phyloP scores from a whole-genome alignment of 2,888 invertebrate species.

The Lasiommata megera region DNA sequence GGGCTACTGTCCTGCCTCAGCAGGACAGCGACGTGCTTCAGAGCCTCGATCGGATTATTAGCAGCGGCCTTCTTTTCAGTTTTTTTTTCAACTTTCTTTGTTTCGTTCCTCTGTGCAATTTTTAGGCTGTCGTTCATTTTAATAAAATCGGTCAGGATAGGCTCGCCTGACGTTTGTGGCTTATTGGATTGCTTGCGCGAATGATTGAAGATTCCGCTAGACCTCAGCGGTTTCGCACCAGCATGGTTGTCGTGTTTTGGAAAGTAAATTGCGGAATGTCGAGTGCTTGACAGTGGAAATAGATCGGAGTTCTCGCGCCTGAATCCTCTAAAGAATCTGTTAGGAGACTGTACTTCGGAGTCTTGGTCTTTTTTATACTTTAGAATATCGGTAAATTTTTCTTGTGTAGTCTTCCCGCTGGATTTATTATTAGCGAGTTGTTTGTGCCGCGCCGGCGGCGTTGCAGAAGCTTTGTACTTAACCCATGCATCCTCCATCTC shows the following conservation, averaged over 20 bases:
- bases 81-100: slow-evolving; percentile 58
- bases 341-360: slow-evolving; percentile 85
- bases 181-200: slow-evolving; percentile 82
- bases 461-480: slow-evolving; percentile 68
- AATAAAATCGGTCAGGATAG: slow-evolving; percentile 86
- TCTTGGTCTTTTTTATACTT: slow-evolving; percentile 87
- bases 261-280: slow-evolving; percentile 87
- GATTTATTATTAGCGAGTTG: slow-evolving; percentile 63
- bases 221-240: slow-evolving; percentile 77
- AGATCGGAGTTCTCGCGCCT: slow-evolving; percentile 92
- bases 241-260: slow-evolving; percentile 78
- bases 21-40: slow-evolving; percentile 68
- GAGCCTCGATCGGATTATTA: slow-evolving; percentile 68
- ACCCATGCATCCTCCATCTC: slow-evolving; percentile 75
- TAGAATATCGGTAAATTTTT: slow-evolving; percentile 72
- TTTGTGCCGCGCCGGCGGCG: slow-evolving; percentile 67
- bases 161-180: slow-evolving; percentile 81
- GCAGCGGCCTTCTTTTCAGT: slow-evolving; percentile 50
- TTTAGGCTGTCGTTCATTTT: slow-evolving; percentile 79
- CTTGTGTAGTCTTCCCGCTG: slow-evolving; percentile 62
- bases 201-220: slow-evolving; percentile 86
- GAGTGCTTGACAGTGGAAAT: slow-evolving; percentile 86
- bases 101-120: slow-evolving; percentile 66
- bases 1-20: slow-evolving; percentile 64
- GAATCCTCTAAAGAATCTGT: slow-evolving; percentile 89